Evolutionary conservation across 1,140 invertebrate species (phyloP), one percentile per base, ranked within the genome.

Genomic region (Eufriesea mexicana): DNA sequence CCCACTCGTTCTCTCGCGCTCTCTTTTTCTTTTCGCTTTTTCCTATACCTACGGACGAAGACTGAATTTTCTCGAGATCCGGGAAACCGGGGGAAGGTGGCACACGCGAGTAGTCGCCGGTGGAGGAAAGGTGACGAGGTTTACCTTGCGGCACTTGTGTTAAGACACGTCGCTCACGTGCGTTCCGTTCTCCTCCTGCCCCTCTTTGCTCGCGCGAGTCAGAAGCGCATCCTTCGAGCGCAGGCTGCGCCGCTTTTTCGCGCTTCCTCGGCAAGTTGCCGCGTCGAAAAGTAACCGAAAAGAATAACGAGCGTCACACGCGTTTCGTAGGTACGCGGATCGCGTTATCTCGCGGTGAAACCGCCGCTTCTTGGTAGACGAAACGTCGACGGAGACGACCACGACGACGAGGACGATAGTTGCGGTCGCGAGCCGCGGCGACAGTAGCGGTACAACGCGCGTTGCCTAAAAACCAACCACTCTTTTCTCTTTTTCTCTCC

Each of bases 91-190:
- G n/a, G 49, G 12, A 12, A 59, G 71, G 35, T 20, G 55, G 28
- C 8, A 35, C 14, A 45, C 23, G 23, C 45, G 42, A 23, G 72
- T 18, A n/a, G 18, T 23, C 10, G n/a, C n/a, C 59, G 18, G 2
- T 23, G 12, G 61, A 51, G 28, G 23, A 25, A 62, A 49, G 62
- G 54, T 59, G 54, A 67, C 62, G 78, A 70, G 68, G 77, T 80
- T 90, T 90, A 90, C 89, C 90, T 90, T 87, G 84, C 86, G 83
- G 77, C 87, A 88, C 80, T 85, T 89, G 86, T 89, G 87, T 76
- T 84, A 68, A 35, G 80, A 85, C 80, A 83, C 75, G 55, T 78
- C 83, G 84, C 76, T 87, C 89, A 89, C 87, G 88, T 90, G 88
- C 54, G 70, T 57, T 57, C 42, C 70, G 45, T 14, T 9, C 51